Percentiles rank a stretch among this genome's conserved stretches.
Evolutionary conservation across 64 coral and sea anemone genomes (phyloP).

Genomic region (Actinia equina): DNA sequence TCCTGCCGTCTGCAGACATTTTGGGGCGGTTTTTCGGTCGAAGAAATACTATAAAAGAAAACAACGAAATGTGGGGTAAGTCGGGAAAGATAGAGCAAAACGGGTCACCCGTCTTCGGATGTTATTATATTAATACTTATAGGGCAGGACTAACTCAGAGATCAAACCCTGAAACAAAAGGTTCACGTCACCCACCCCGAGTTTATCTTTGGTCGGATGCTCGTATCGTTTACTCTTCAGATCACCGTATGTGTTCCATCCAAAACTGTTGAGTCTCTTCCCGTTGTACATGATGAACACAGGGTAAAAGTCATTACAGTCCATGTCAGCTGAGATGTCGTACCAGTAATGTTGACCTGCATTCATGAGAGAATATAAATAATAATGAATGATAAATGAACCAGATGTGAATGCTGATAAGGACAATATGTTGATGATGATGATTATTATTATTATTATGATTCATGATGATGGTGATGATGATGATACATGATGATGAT

Average conservation of each 20-base stretch:
- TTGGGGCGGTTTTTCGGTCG: slow-evolving; percentile 33
- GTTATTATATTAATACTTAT: too few relatives aligned
- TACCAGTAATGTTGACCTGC: slow-evolving; percentile 96
- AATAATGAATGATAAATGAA: too few relatives aligned
- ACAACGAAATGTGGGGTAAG: too few relatives aligned
- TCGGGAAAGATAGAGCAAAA: too few relatives aligned
- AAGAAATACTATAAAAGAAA: slow-evolving; percentile 53
- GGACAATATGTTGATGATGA: too few relatives aligned
- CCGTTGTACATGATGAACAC: slow-evolving; percentile 81
- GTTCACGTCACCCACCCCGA: not conserved
- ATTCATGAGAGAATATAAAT: too few relatives aligned
- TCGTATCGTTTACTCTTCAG: slow-evolving; percentile 65
- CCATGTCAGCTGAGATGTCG: slow-evolving; percentile 75
- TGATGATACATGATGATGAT: too few relatives aligned
- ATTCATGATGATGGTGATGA: not conserved
- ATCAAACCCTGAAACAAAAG: too few relatives aligned
- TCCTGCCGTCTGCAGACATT: slow-evolving; percentile 37
- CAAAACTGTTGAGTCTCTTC: slow-evolving; percentile 62
- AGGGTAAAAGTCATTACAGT: slow-evolving; percentile 79
- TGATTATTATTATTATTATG: too few relatives aligned
- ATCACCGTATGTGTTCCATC: slow-evolving; percentile 51
- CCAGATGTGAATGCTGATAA: too few relatives aligned
- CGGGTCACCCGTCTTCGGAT: too few relatives aligned
- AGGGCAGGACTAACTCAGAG: too few relatives aligned
- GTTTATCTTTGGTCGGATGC: slow-evolving; percentile 34